Evolutionary conservation across 37 sponge, comb jelly and placozoan genomes (phyloP).

Genomic region (Aplysina aerophoba): DNA sequence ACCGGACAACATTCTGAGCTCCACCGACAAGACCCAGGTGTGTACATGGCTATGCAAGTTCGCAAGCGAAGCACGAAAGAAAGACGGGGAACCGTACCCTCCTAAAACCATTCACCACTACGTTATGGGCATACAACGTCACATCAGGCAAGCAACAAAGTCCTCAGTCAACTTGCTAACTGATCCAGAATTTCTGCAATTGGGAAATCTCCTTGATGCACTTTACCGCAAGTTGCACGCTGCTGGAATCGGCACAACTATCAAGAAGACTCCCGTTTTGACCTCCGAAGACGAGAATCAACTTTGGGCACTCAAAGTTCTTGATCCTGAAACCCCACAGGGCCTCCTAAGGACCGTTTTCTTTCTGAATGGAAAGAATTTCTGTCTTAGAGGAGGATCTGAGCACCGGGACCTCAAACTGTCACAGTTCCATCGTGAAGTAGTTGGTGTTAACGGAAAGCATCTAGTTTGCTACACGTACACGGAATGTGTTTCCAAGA

Average conservation of each 20-base stretch:
- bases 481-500: constrained; percentile 29
- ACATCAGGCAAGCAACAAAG: constrained; percentile 1
- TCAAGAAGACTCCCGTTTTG: background rate
- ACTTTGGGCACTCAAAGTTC: background rate
- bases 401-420: constrained; percentile 42
- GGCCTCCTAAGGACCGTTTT: constrained; percentile 48
- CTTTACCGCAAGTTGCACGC: constrained; percentile 15
- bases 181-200: background rate
- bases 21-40: background rate
- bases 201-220: constrained; percentile 8
- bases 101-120: background rate
- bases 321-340: constrained; percentile 10
- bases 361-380: constrained; percentile 57
- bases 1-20: background rate
- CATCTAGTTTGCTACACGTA: constrained; percentile 11
- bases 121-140: constrained; percentile 7
- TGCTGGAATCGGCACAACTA: background rate
- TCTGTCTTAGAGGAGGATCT: constrained; percentile 44
- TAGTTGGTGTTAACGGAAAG: constrained; percentile 9
- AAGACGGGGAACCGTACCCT: background rate
- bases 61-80: background rate
- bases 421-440: constrained; percentile 27
- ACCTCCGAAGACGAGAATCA: background rate
- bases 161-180: background rate
- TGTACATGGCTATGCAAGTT: constrained; percentile 3